These are phyloP conservation scores for Drosophila phalerata DNA, from an alignment of 2,888 invertebrate species.

Conservation along the genomic window DNA sequence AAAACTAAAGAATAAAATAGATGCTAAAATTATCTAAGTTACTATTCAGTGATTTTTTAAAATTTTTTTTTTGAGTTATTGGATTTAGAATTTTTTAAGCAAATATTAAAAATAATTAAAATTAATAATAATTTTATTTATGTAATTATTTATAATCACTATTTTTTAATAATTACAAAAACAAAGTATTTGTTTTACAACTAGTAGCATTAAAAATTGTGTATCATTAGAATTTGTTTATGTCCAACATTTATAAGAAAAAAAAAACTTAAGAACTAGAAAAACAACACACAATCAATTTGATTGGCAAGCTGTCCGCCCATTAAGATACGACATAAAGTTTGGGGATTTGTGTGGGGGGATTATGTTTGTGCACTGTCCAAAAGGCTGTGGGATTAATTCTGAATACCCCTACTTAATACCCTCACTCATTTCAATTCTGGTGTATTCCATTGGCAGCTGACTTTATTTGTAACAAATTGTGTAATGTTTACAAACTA, in stretches of 20 bases:
- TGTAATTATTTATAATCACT: too few species aligned
- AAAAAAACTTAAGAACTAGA: conserved; percentile 20
- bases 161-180: too few species aligned
- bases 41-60: too few species aligned
- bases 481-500: neutral
- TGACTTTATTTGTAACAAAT: neutral
- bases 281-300: conserved; percentile 65
- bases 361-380: conserved; percentile 53
- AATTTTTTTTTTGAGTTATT: too few species aligned
- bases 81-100: too few species aligned
- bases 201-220: neutral
- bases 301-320: conserved; percentile 76
- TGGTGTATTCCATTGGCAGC: conserved; percentile 11
- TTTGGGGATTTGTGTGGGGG: conserved; percentile 52
- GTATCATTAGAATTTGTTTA: neutral
- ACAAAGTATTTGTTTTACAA: too few species aligned
- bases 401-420: conserved; percentile 5
- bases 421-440: conserved; percentile 17
- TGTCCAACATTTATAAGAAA: neutral
- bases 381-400: conserved; percentile 14
- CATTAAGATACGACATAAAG: conserved; percentile 59
- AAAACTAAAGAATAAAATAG: too few species aligned
- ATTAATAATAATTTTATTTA: too few species aligned
- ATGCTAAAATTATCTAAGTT: too few species aligned
- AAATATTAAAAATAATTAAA: too few species aligned